These are phyloP conservation scores for Platyscapa corneri DNA, from an alignment of 1,140 invertebrate genomes.

Conservation along the genomic window DNA sequence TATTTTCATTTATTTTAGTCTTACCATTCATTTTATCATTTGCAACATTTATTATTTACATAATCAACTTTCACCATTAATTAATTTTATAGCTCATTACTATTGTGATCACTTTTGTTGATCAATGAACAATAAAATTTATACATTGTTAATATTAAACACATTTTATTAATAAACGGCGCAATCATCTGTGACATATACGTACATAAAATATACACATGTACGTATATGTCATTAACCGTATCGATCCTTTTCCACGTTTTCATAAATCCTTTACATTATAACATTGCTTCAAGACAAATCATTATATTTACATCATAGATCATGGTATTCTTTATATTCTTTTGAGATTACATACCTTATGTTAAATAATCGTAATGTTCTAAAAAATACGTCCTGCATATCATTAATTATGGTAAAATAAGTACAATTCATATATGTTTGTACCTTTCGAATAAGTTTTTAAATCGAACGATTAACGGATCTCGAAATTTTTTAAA, in stretches of 20 bases:
- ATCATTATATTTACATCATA: conserved; percentile 25
- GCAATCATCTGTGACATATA: not conserved
- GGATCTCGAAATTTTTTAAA: too few species aligned
- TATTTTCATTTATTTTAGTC: not conserved
- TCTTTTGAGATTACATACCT: not conserved
- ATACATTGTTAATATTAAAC: not conserved
- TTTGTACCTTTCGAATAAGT: too few species aligned
- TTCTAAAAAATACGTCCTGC: not conserved
- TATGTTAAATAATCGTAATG: not conserved
- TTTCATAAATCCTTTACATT: conserved; percentile 16
- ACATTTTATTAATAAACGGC: not conserved
- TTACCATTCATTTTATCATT: conserved; percentile 8
- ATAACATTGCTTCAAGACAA: conserved; percentile 18
- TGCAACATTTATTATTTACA: not conserved
- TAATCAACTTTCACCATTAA: not conserved
- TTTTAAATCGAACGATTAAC: too few species aligned
- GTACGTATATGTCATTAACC: not conserved
- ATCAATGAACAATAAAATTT: not conserved
- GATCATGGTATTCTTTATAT: not conserved
- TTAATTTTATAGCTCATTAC: too few species aligned
- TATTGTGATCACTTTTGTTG: not conserved
- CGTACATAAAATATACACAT: not conserved
- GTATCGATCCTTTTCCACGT: conserved; percentile 9
- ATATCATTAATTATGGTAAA: too few species aligned
- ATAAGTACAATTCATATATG: too few species aligned